phyloP scores from a whole-genome alignment of 2,888 invertebrate genomes.

The Tetanocera ferruginea region DNA sequence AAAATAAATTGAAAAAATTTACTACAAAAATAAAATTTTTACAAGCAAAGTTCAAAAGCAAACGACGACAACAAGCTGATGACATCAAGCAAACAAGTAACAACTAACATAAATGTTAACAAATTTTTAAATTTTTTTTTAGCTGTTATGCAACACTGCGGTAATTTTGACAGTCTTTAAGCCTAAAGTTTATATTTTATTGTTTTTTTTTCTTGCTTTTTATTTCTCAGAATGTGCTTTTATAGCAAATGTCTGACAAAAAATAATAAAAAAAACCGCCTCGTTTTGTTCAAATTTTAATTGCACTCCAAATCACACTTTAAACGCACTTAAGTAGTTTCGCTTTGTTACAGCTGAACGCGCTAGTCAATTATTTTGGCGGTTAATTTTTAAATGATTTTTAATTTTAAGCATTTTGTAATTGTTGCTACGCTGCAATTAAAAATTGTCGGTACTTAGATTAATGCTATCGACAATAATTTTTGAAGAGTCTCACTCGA shows the following conservation, averaged over 20 bases:
- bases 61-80: too few relatives aligned
- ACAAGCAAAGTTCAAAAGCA: not conserved
- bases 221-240: not conserved
- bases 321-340: conserved; percentile 16
- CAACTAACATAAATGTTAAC: too few relatives aligned
- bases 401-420: conserved; percentile 6
- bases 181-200: not conserved
- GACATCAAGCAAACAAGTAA: too few relatives aligned
- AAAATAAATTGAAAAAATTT: too few relatives aligned
- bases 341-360: conserved; percentile 23
- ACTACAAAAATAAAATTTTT: not conserved
- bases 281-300: not conserved
- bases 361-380: conserved; percentile 26
- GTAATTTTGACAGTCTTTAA: too few relatives aligned
- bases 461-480: too few relatives aligned
- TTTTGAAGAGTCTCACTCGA: too few relatives aligned
- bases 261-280: not conserved
- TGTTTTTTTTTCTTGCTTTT: not conserved
- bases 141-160: too few relatives aligned
- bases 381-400: not conserved
- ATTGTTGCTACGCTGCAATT: not conserved
- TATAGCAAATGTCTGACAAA: not conserved
- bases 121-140: too few relatives aligned
- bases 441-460: too few relatives aligned
- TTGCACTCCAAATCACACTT: conserved; percentile 15